Conservation (phyloP, 2,888 invertebrate genomes). For the Tachystola acroxantha region DNA sequence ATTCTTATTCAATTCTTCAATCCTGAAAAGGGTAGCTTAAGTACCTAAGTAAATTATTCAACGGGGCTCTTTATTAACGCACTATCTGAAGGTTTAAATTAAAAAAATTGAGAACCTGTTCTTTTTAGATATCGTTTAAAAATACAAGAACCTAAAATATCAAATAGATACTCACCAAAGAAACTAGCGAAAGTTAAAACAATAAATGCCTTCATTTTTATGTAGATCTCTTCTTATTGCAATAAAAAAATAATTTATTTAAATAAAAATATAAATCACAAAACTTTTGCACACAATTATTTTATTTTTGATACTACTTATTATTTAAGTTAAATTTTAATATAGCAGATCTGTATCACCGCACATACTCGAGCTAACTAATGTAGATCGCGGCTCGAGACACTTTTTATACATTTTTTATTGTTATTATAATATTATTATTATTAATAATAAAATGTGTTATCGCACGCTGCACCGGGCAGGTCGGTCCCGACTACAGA, state of each 20-base stretch:
- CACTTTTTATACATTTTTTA: constrained; percentile 58
- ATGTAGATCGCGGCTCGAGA: constrained; percentile 19
- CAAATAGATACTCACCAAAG: constrained; percentile 49
- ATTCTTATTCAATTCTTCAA: no score
- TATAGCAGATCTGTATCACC: constrained; percentile 25
- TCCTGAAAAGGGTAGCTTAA: no score
- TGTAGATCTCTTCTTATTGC: background rate
- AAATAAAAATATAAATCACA: background rate
- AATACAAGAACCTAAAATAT: no score
- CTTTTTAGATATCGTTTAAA: no score
- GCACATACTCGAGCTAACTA: constrained; percentile 36
- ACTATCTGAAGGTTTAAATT: no score
- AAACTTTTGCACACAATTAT: no score
- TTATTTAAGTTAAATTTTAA: constrained; percentile 8
- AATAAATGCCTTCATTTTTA: constrained; percentile 33
- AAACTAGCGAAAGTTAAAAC: constrained; percentile 35
- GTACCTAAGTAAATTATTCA: no score
- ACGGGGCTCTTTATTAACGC: no score
- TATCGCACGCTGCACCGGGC: constrained; percentile 15
- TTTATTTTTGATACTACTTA: no score
- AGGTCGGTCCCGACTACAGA: constrained; percentile 24
- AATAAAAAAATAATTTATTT: constrained; percentile 1
- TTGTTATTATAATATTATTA: no score
- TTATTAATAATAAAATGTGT: constrained; percentile 20
- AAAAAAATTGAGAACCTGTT: no score